Conservation (phyloP, 2,888 invertebrate species). For the Caenorhabditis wallacei region DNA sequence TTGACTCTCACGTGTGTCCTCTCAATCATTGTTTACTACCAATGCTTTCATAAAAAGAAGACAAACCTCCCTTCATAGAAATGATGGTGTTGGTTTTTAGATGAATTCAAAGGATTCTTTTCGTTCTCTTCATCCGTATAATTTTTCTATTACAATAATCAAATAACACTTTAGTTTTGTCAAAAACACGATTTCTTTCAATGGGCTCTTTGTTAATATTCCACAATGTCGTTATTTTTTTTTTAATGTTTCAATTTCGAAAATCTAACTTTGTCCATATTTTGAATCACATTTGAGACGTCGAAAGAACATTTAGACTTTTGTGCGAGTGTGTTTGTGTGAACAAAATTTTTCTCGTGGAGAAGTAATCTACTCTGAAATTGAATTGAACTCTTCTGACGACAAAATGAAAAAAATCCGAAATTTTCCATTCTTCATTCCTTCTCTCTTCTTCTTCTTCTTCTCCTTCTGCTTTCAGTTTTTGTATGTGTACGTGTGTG, state of each 20-base stretch:
- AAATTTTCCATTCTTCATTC: conserved; percentile 27
- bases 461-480: conserved; percentile 21
- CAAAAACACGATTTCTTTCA: too few species aligned
- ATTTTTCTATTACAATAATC: too few species aligned
- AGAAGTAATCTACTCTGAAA: conserved; percentile 48
- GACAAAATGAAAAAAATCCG: conserved; percentile 30
- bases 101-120: too few species aligned
- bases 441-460: conserved; percentile 31
- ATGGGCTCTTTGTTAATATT: too few species aligned
- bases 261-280: neutral
- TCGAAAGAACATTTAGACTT: neutral
- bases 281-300: neutral
- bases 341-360: conserved; percentile 15
- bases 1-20: conserved; percentile 30
- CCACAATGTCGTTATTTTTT: neutral
- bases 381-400: conserved; percentile 59
- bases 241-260: too few species aligned
- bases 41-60: neutral
- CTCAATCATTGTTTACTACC: conserved; percentile 49
- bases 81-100: too few species aligned
- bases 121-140: too few species aligned
- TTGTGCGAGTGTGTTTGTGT: neutral
- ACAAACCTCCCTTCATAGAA: neutral
- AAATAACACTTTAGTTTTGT: too few species aligned
- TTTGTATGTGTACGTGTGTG: conserved; percentile 32